Evolutionary conservation across 2,113 vertebrate genomes (phyloP).

Genomic region (Hassar affinis): DNA sequence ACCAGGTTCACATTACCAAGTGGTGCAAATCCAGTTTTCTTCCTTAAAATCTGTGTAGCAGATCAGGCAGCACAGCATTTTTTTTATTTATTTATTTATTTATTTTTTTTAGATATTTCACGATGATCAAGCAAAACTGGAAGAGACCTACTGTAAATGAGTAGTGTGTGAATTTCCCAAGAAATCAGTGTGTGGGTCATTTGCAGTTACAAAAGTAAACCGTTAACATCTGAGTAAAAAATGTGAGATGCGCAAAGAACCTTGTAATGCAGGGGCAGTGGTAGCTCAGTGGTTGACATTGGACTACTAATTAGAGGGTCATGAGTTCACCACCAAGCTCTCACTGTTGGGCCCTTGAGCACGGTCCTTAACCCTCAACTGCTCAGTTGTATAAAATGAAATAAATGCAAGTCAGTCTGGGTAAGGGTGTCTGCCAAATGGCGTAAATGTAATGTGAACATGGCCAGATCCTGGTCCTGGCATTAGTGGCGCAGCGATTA

Average conservation of each 20-base stretch:
- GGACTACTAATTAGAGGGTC: too few species aligned
- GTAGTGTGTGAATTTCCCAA: neutral
- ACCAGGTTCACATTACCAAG: neutral
- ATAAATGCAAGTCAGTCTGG: too few species aligned
- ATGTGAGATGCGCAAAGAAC: neutral
- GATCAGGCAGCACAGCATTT: neutral
- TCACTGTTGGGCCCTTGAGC: too few species aligned
- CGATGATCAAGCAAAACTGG: neutral
- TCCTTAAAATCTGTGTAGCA: neutral
- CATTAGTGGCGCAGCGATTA: neutral
- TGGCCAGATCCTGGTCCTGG: neutral
- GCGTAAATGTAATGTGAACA: too few species aligned
- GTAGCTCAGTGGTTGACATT: too few species aligned
- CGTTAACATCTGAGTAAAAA: too few species aligned
- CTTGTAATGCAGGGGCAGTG: too few species aligned
- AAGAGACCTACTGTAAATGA: neutral
- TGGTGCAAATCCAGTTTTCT: neutral
- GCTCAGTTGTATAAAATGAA: too few species aligned
- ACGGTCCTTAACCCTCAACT: too few species aligned
- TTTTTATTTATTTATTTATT: too few species aligned
- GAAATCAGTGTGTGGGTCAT: neutral
- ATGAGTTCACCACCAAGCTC: too few species aligned
- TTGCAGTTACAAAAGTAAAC: neutral
- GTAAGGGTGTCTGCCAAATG: too few species aligned
- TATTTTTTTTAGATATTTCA: neutral